phyloP scores from a whole-genome alignment of 2,888 invertebrate genomes.

The Heterodera filipjevi region DNA sequence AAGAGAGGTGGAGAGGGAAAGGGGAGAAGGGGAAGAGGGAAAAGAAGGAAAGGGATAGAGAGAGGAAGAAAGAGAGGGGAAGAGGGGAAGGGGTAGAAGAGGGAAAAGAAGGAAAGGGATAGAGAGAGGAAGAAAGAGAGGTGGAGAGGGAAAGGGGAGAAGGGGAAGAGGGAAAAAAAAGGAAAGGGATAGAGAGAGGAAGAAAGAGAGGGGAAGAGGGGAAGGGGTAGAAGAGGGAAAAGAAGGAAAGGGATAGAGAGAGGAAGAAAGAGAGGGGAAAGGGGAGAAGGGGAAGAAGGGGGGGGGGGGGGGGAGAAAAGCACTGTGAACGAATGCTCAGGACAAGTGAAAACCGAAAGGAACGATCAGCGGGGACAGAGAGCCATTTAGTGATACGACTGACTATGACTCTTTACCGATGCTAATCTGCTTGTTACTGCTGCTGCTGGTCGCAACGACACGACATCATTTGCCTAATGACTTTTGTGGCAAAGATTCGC shows the following conservation, averaged over 20 bases:
- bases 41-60: background rate
- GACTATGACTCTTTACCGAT: background rate
- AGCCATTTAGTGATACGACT: background rate
- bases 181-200: background rate
- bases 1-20: background rate
- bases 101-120: background rate
- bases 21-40: background rate
- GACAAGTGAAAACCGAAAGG: background rate
- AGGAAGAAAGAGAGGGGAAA: fast-evolving
- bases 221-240: background rate
- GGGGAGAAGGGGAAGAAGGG: background rate
- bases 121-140: background rate
- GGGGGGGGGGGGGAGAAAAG: background rate
- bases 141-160: background rate
- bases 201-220: background rate
- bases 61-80: background rate
- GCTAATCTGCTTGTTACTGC: background rate
- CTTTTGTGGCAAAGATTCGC: background rate
- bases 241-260: background rate
- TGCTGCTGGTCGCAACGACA: background rate
- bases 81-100: background rate
- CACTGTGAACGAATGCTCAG: too few species aligned
- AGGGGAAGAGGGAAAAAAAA: background rate
- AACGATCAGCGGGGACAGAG: background rate
- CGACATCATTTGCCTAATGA: slow-evolving; percentile 3